Evolutionary conservation across 2,113 vertebrate species (phyloP).

Genomic region (Progne subis): DNA sequence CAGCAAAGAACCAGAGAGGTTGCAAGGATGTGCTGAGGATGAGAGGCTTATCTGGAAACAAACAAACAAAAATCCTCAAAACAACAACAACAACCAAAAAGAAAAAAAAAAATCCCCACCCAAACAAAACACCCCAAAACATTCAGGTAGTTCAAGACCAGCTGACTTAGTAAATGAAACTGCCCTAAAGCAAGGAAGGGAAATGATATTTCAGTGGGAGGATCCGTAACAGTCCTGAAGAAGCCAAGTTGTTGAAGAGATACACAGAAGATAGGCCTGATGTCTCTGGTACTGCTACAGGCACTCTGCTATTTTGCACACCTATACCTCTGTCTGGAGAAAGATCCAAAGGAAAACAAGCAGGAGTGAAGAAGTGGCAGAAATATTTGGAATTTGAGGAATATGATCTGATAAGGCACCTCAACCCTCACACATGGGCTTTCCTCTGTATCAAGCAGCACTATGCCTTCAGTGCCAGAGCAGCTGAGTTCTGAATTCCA

Average conservation of each 20-base stretch:
- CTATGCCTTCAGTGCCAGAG: neutral
- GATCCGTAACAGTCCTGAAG: neutral
- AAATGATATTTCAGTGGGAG: neutral
- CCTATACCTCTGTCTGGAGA: neutral
- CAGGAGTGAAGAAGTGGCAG: neutral
- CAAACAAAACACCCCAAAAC: neutral
- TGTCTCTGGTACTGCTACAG: neutral
- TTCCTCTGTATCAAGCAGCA: neutral
- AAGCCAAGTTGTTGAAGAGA: neutral
- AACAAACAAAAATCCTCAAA: neutral
- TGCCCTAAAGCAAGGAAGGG: neutral
- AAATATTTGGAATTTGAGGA: neutral
- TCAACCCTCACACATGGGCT: neutral
- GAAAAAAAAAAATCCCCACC: neutral
- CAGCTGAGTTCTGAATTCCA: neutral
- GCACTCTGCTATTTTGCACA: neutral
- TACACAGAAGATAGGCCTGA: neutral
- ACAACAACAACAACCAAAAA: neutral
- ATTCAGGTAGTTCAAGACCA: neutral
- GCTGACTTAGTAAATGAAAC: neutral
- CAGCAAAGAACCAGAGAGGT: neutral
- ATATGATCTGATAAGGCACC: neutral
- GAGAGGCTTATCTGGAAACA: neutral
- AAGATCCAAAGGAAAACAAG: neutral
- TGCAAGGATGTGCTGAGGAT: neutral